Evolutionary conservation across 2,113 vertebrate species (phyloP), one percentile per base, ranked within the genome.

Genomic region (Trichechus manatus): DNA sequence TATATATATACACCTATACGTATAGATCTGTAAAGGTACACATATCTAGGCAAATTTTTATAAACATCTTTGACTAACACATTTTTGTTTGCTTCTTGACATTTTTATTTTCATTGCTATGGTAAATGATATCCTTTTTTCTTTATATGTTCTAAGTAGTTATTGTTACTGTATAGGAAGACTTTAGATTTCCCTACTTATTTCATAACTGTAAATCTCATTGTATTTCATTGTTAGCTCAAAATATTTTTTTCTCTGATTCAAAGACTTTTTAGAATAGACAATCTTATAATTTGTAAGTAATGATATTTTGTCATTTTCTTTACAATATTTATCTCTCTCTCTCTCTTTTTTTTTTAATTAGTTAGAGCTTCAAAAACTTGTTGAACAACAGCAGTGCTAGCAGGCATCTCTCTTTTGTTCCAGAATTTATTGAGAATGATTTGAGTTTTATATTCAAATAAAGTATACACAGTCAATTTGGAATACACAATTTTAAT

Each of bases 321-420:
- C 29, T 81, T 77, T 83, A 66, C 39, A 91, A 47, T 47, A 93
- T 86, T 89, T 83, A 6, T 87, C 66, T 63, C 1, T 75, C 25
- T 83, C 20, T 61, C 13, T n/a, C 87, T 87, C 80, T 75, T 72
- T 80, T 96, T 84, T 84, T 9, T 94, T 87, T 15, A 68, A 94
- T 87, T 10, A 75, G 44, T 95, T 89, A 86, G 36, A 78, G 80
- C 36, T 86, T 92, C 25, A 74, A 63, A 90, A 91, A 87, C 10
- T 84, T 95, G 23, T 74, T 87, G 82, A 87, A 91, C 90, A 70
- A 87, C 44, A 87, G 75, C 79, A 96, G 14, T 29, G 3, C 0
- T 29, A 87, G 14, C 15, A 5, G 39, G 27, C 63, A 44, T 94
- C 66, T 90, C 13, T 80, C 9, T 82, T 94, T 89, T 47, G 0